Percentiles rank a stretch among this genome's conserved stretches.
Conservation (phyloP, 2,113 vertebrate genomes). For the Enhydra lutris region DNA sequence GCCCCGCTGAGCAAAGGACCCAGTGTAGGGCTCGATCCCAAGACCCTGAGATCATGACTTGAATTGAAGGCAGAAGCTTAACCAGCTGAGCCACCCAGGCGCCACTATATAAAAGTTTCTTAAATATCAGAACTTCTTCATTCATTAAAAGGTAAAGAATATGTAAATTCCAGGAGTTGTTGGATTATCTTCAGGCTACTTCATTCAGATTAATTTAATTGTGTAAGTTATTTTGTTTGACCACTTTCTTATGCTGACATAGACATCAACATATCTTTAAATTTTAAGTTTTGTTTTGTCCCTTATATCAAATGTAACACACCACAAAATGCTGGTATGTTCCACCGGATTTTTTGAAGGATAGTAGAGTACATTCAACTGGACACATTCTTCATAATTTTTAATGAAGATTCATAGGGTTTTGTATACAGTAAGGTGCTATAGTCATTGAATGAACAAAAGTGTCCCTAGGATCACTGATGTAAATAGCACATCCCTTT, state of each 20-base stretch:
- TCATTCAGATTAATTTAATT: background rate
- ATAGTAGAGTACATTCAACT: background rate
- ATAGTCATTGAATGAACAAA: background rate
- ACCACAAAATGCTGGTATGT: background rate
- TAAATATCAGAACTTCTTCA: background rate
- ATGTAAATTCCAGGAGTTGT: background rate
- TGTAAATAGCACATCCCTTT: background rate
- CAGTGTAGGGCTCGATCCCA: no score
- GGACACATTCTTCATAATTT: background rate
- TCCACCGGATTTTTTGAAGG: background rate
- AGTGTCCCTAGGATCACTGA: background rate
- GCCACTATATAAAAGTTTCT: background rate
- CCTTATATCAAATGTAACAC: background rate
- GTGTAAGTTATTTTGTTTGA: background rate
- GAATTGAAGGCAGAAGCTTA: no score
- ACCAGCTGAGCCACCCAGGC: no score
- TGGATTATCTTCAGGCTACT: background rate
- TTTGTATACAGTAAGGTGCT: background rate
- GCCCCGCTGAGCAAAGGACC: no score
- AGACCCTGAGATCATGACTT: no score
- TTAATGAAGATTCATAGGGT: background rate
- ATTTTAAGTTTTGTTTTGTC: background rate
- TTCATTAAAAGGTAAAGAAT: background rate
- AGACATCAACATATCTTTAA: background rate
- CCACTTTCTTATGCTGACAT: background rate